phyloP scores from a whole-genome alignment of 2,888 invertebrate species.

The Oscheius sp. region DNA sequence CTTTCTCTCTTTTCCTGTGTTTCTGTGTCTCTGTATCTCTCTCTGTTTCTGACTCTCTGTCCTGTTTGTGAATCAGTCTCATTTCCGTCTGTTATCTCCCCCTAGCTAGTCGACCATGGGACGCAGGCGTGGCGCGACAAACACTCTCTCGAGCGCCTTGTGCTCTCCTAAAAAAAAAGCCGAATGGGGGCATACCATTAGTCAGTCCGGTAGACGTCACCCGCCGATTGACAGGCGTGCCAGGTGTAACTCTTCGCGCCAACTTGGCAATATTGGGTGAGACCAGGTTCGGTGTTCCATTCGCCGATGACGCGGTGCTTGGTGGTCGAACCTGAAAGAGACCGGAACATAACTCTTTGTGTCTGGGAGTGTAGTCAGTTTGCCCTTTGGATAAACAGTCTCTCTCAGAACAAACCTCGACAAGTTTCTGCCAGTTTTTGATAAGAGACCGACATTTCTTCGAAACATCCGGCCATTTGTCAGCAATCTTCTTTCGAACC shows the following conservation, averaged over 20 bases:
- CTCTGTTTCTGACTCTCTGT: neutral
- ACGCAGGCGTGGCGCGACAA: neutral
- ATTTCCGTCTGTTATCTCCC: constrained; percentile 6
- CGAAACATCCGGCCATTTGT: constrained; percentile 60
- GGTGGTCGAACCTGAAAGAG: constrained; percentile 39
- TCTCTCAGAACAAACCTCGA: constrained; percentile 40
- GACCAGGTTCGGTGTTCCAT: constrained; percentile 65
- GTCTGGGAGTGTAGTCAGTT: too few species aligned
- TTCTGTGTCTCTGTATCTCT: too few species aligned
- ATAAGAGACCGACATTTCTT: constrained; percentile 65
- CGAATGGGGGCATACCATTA: constrained; percentile 27
- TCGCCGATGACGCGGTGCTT: constrained; percentile 59
- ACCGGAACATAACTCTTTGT: neutral
- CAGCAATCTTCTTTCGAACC: constrained; percentile 59
- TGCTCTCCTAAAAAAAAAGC: neutral
- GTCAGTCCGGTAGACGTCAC: constrained; percentile 57
- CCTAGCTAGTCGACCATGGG: neutral
- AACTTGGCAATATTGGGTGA: constrained; percentile 64
- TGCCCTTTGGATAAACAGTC: too few species aligned
- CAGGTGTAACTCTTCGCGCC: constrained; percentile 63
- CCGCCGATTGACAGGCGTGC: constrained; percentile 55
- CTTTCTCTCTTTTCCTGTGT: too few species aligned
- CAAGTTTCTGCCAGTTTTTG: constrained; percentile 65
- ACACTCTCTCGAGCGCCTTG: neutral
- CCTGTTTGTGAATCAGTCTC: neutral